These are phyloP conservation scores for Nasonovia ribisnigri DNA, from an alignment of 2,888 invertebrate species.

Conservation along the genomic window DNA sequence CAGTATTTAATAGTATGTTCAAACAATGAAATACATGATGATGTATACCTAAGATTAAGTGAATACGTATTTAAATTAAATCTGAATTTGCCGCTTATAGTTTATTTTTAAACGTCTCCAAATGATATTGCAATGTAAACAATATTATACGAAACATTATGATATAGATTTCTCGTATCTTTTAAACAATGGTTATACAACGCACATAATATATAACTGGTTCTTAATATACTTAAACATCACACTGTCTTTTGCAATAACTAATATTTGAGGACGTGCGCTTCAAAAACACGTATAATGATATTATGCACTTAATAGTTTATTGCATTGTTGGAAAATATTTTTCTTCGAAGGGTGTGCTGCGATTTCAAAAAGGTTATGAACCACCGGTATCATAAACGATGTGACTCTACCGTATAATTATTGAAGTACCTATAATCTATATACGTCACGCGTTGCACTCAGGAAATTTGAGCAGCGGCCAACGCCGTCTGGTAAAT, in stretches of 20 bases:
- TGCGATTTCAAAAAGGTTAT: neutral
- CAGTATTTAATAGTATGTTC: neutral
- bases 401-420: too few relatives aligned
- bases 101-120: neutral
- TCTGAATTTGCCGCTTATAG: neutral
- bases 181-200: neutral
- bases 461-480: too few relatives aligned
- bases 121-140: neutral
- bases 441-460: too few relatives aligned
- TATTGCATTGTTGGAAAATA: neutral
- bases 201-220: neutral
- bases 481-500: too few relatives aligned
- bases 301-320: too few relatives aligned
- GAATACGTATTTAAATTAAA: neutral
- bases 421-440: too few relatives aligned
- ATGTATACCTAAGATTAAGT: neutral
- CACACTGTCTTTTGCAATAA: neutral
- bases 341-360: neutral
- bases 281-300: neutral
- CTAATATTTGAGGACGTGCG: neutral
- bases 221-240: neutral
- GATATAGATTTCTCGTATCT: neutral
- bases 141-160: neutral
- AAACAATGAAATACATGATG: neutral
- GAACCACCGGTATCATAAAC: neutral